phyloP scores from a whole-genome alignment of 2,797 vertebrate species.

The Smutsia temminckii region DNA sequence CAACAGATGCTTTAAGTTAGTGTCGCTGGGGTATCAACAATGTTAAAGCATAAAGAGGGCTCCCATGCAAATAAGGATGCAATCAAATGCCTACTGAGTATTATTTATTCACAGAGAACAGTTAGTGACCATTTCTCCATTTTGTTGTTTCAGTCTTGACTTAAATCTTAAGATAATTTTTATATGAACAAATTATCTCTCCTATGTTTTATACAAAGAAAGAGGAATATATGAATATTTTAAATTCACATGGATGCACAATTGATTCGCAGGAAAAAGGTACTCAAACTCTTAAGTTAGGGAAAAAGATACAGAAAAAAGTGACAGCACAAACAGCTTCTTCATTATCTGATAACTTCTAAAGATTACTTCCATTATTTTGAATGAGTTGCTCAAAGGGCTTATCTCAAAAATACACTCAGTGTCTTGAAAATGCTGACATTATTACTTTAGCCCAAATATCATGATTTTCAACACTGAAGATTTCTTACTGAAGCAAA shows the following conservation, averaged over 20 bases:
- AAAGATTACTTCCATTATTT: not conserved
- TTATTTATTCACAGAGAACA: not conserved
- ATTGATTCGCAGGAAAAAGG: not conserved
- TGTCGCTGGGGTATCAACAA: not conserved
- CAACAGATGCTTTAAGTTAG: not conserved
- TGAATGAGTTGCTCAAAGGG: not conserved
- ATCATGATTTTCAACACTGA: conserved; percentile 11
- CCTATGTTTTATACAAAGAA: not conserved
- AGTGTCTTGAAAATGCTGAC: not conserved
- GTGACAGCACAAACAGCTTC: not conserved
- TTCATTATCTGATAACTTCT: not conserved
- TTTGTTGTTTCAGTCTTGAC: not conserved
- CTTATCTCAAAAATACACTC: not conserved
- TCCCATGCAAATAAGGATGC: not conserved
- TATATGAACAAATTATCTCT: not conserved
- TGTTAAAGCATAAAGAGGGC: not conserved
- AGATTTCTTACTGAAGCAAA: not conserved
- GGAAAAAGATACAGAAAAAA: not conserved
- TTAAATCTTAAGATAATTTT: not conserved
- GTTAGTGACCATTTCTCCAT: not conserved
- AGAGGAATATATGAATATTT: not conserved
- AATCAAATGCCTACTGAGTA: not conserved
- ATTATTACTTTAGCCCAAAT: conserved; percentile 12
- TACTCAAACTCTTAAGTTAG: not conserved
- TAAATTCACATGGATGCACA: not conserved